Evolutionary conservation across 2,797 vertebrate species (phyloP).

Genomic region (Echiichthys vipera): DNA sequence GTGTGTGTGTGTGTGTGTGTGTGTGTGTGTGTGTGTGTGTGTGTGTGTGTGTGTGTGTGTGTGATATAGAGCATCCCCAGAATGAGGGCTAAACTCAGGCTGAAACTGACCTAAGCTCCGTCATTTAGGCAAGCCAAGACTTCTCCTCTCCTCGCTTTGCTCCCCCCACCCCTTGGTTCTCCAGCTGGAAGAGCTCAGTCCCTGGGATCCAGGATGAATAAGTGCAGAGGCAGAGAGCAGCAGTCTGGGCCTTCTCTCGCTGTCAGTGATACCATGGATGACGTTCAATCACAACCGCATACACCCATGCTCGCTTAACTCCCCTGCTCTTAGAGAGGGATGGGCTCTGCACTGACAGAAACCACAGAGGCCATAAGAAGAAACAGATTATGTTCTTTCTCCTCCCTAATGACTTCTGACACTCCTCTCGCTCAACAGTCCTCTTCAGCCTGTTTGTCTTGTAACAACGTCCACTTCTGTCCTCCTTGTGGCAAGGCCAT

Average conservation of each 20-base stretch:
- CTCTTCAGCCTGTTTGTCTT: constrained; percentile 62
- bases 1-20: constrained; percentile 43
- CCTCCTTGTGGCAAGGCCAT: constrained; percentile 75
- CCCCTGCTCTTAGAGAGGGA: constrained; percentile 75
- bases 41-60: constrained; percentile 63
- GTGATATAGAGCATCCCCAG: constrained; percentile 70
- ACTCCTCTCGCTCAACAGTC: constrained; percentile 69
- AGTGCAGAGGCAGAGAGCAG: constrained; percentile 74
- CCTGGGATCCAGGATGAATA: constrained; percentile 66
- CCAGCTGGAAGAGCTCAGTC: constrained; percentile 78
- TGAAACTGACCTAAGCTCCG: constrained; percentile 68
- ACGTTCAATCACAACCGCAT: constrained; percentile 75
- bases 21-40: constrained; percentile 45
- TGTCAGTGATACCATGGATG: constrained; percentile 80
- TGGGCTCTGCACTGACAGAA: constrained; percentile 68
- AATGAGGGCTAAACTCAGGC: constrained; percentile 70
- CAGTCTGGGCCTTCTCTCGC: constrained; percentile 78
- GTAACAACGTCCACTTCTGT: constrained; percentile 71
- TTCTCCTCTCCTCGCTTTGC: neutral
- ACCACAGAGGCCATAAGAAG: constrained; percentile 79
- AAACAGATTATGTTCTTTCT: constrained; percentile 79
- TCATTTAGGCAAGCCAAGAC: constrained; percentile 43
- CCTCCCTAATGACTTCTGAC: constrained; percentile 81
- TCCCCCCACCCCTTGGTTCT: neutral
- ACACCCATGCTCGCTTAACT: constrained; percentile 65